Evolutionary conservation across 2,888 invertebrate genomes (phyloP).

Genomic region (Macaria liturata): DNA sequence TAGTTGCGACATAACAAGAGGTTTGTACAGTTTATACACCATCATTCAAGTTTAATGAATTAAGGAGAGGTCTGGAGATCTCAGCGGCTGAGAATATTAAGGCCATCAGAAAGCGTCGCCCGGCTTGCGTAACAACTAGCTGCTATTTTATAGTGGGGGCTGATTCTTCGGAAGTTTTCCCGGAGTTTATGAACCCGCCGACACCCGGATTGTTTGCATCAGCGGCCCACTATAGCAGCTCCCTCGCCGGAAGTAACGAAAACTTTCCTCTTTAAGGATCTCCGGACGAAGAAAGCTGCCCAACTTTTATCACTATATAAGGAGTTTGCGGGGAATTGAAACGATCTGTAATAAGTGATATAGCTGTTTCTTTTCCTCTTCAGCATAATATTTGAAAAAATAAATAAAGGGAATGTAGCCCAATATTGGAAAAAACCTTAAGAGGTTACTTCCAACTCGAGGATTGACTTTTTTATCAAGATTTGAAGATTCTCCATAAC

Average conservation of each 20-base stretch:
- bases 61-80: constrained; percentile 16
- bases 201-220: constrained; percentile 63
- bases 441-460: no score
- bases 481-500: constrained; percentile 13
- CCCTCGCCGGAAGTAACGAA: constrained; percentile 51
- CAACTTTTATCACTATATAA: constrained; percentile 55
- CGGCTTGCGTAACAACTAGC: constrained; percentile 37
- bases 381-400: no score
- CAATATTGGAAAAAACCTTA: no score
- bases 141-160: constrained; percentile 47
- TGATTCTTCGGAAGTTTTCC: constrained; percentile 50
- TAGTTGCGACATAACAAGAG: constrained; percentile 10
- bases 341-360: constrained; percentile 23
- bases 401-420: no score
- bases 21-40: constrained; percentile 2
- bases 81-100: constrained; percentile 21
- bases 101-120: constrained; percentile 10
- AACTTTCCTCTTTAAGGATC: constrained; percentile 62
- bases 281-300: constrained; percentile 42
- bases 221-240: constrained; percentile 42
- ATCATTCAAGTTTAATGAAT: constrained; percentile 19
- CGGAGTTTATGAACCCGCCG: constrained; percentile 59
- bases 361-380: constrained; percentile 1
- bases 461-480: neutral
- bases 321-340: constrained; percentile 22